Base-by-base conservation (phyloP, 2,888 invertebrate genomes). In the Lasioglossum pauxillum region DNA sequence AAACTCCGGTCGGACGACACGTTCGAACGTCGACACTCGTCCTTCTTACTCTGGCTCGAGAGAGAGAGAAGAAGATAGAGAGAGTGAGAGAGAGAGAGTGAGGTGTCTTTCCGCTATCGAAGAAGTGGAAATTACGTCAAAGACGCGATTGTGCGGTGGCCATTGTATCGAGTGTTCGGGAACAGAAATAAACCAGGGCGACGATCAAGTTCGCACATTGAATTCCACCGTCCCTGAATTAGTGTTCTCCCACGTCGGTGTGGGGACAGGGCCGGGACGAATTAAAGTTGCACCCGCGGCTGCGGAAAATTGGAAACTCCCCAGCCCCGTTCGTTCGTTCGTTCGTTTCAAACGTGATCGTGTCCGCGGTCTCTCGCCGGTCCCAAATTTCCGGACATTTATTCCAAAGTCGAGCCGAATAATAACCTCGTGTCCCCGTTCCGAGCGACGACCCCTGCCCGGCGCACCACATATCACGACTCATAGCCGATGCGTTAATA, bases 51-150 rank as follows among this genome's bases (percentile, higher is more conserved):
- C 5, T 19, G 10, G 31, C 35, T 19, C 19, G 16, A 8, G 67
- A 19, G 67, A n/a, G 60, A 12, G 27, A 60, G 1, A 27, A n/a
- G 3, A 10, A 23, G 10, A 53, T 0, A 27, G 64, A 27, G 12
- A 27, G 64, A 27, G 12, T 5, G 64, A 19, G 16, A 31, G 31
- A 35, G 67, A 16, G 35, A 19, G 14, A 19, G 19, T 3, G 73
- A 78, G 74, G 79, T 82, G 89, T 81, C 86, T 78, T 84, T 85
- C 86, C 78, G 75, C 67, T 75, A 64, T 41, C 78, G 85, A 86
- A 85, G 53, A 86, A 85, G 57, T 85, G 85, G 85, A 86, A 86
- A 86, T 85, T 86, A 75, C 78, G 85, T 85, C 81, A 85, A 78
- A 86, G 85, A 72, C 85, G 71, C 78, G 80, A 78, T 81, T 85